Percentiles rank a stretch among this genome's conserved stretches.
Conservation (phyloP, 2,113 vertebrate genomes). For the Glaucomys volans region DNA sequence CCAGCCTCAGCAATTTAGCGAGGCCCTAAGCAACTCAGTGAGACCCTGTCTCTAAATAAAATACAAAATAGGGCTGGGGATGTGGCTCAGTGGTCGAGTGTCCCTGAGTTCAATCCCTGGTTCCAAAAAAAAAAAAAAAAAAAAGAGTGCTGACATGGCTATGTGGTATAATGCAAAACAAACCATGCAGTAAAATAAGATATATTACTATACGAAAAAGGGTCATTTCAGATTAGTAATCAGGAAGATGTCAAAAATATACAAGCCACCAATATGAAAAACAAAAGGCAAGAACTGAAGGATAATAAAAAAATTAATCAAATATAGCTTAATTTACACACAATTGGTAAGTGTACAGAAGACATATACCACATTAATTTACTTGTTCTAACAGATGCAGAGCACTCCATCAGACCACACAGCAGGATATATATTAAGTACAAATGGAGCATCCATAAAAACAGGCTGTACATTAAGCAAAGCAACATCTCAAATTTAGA, state of each 20-base stretch:
- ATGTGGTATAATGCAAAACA: background rate
- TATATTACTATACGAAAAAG: background rate
- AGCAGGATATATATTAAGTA: background rate
- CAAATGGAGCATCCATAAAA: background rate
- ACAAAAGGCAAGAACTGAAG: background rate
- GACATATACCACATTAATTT: background rate
- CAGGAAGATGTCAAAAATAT: background rate
- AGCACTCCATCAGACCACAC: background rate
- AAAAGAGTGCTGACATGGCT: background rate
- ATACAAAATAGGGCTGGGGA: too few species aligned
- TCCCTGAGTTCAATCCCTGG: too few species aligned
- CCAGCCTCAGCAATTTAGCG: too few species aligned
- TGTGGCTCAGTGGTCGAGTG: too few species aligned
- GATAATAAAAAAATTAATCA: background rate
- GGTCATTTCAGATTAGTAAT: background rate
- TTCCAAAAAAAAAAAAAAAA: too few species aligned
- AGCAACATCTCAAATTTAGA: background rate
- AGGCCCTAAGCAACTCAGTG: too few species aligned
- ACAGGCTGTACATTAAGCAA: background rate
- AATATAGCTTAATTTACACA: background rate
- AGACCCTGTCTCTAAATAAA: too few species aligned
- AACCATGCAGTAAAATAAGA: background rate
- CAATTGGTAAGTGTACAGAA: background rate
- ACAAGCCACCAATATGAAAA: background rate
- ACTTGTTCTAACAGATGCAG: background rate